phyloP scores from a whole-genome alignment of 2,113 vertebrate genomes.

The Solea senegalensis region DNA sequence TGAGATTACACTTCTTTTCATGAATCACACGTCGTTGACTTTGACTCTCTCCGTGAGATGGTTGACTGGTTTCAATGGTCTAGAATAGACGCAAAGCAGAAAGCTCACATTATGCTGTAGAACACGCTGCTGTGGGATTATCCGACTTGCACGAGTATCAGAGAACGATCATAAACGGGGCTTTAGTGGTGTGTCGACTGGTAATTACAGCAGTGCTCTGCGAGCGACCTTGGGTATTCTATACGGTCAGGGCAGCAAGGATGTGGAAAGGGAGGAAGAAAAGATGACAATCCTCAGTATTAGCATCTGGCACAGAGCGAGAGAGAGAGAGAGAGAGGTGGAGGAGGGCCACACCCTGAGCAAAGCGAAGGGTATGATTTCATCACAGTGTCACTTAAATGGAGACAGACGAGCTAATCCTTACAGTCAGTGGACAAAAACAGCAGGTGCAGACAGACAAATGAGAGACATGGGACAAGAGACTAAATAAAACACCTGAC shows the following conservation, averaged over 20 bases:
- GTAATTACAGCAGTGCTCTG: constrained; percentile 36
- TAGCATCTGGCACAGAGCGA: neutral
- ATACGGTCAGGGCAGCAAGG: constrained; percentile 13
- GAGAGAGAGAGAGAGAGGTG: constrained; percentile 7
- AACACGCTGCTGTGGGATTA: neutral
- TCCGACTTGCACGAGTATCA: constrained; percentile 4
- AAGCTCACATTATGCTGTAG: constrained; percentile 16
- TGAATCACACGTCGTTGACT: constrained; percentile 1
- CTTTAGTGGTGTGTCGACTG: constrained; percentile 11
- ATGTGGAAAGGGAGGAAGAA: neutral
- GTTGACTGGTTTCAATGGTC: too few relatives aligned
- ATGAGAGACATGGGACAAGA: constrained; percentile 14
- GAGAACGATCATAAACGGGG: constrained; percentile 27
- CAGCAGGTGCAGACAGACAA: constrained; percentile 37
- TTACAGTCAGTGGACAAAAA: constrained; percentile 14
- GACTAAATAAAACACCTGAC: neutral
- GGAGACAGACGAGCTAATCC: constrained; percentile 38
- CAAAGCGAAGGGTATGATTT: constrained; percentile 14
- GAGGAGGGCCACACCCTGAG: constrained; percentile 20
- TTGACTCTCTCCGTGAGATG: neutral
- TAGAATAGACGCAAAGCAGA: too few relatives aligned
- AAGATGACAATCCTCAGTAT: constrained; percentile 7
- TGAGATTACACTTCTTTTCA: neutral
- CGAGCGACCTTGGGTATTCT: constrained; percentile 35
- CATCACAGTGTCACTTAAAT: constrained; percentile 22